phyloP scores from a whole-genome alignment of 1,140 invertebrate species.

The Steinernema feltiae region DNA sequence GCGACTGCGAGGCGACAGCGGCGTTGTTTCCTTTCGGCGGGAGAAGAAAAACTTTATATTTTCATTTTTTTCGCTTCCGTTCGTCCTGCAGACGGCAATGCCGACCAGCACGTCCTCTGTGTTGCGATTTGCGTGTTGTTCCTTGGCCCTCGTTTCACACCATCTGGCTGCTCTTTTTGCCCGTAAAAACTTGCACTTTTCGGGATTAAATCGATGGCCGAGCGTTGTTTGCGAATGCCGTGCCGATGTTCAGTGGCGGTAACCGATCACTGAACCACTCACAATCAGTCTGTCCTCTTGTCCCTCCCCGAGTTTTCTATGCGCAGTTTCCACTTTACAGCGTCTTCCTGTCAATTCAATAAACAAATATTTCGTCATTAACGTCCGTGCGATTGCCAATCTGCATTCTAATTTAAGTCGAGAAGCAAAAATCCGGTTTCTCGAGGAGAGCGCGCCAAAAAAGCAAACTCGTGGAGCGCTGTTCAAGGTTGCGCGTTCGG shows the following conservation, averaged over 20 bases:
- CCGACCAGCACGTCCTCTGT: too few relatives aligned
- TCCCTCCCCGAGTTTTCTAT: background rate
- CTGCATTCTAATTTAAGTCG: background rate
- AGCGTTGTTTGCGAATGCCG: too few relatives aligned
- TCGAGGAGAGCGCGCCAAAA: background rate
- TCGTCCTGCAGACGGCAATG: too few relatives aligned
- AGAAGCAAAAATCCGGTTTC: background rate
- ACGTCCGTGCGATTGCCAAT: background rate
- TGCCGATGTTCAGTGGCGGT: background rate
- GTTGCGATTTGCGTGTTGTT: too few relatives aligned
- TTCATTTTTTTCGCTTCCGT: too few relatives aligned
- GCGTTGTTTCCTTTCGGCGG: too few relatives aligned
- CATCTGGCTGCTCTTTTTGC: too few relatives aligned
- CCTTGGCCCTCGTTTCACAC: too few relatives aligned
- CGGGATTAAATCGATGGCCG: too few relatives aligned
- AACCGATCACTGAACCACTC: background rate
- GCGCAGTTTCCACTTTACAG: background rate
- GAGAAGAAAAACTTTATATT: too few relatives aligned
- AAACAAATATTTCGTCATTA: conserved; percentile 12
- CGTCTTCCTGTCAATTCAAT: conserved; percentile 6
- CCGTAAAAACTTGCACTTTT: too few relatives aligned
- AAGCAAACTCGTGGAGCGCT: background rate
- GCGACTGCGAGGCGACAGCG: background rate
- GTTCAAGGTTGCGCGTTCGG: conserved; percentile 10
- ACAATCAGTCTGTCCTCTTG: background rate